Conservation (phyloP, 2,113 vertebrate species). For the Emydura subglobosa region DNA sequence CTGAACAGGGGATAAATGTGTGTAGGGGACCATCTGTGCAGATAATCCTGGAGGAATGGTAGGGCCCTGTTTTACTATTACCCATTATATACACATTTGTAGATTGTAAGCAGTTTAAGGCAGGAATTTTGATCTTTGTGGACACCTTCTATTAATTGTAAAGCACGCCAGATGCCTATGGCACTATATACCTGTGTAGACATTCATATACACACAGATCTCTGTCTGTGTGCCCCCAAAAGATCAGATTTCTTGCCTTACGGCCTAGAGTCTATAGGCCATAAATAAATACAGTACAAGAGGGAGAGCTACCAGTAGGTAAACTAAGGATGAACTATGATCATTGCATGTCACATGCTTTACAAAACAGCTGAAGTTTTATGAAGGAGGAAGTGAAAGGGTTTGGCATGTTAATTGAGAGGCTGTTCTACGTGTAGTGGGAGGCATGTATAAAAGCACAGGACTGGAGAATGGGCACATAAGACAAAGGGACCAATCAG, state of each 20-base stretch:
- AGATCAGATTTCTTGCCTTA: not conserved
- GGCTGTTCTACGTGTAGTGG: not conserved
- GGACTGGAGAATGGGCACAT: not conserved
- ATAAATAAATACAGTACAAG: not conserved
- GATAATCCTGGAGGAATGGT: not conserved
- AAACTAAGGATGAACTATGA: no score
- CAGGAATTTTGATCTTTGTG: not conserved
- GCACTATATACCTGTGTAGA: not conserved
- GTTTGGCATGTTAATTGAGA: not conserved
- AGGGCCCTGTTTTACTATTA: not conserved
- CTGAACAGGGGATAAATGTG: not conserved
- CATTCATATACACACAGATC: not conserved
- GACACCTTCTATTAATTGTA: not conserved
- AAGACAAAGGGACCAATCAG: accelerated
- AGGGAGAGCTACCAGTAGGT: not conserved
- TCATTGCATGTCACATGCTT: not conserved
- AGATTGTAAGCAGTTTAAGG: not conserved
- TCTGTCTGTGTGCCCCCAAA: not conserved
- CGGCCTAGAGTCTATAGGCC: not conserved
- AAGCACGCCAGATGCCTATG: not conserved
- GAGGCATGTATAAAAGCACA: not conserved
- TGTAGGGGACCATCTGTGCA: not conserved
- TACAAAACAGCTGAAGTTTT: not conserved
- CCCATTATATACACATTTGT: not conserved
- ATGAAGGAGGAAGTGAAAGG: not conserved